These are phyloP conservation scores for Hippolais icterina DNA, from an alignment of 2,113 vertebrate species.

Conservation along the genomic window DNA sequence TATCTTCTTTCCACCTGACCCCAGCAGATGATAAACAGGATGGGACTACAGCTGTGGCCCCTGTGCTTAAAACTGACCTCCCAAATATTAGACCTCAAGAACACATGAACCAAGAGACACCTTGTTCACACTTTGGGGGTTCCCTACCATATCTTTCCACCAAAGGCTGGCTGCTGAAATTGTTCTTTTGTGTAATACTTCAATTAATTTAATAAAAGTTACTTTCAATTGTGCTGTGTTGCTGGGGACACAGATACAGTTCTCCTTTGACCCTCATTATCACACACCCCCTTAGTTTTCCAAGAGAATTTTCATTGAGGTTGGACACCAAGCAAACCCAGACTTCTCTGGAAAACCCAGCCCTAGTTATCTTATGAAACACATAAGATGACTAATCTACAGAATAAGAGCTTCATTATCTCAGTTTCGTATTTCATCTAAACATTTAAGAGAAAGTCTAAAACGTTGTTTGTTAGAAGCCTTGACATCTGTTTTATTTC, in stretches of 20 bases:
- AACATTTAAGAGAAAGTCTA: background rate
- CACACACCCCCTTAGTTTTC: background rate
- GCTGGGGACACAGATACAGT: background rate
- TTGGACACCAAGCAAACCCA: background rate
- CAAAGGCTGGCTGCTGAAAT: background rate
- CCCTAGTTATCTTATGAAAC: background rate
- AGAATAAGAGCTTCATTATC: background rate
- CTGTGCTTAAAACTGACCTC: background rate
- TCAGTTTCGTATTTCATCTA: background rate
- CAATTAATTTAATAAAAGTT: background rate
- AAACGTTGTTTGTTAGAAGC: background rate
- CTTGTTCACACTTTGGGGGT: background rate
- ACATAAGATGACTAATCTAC: background rate
- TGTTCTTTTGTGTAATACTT: background rate
- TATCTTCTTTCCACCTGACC: background rate
- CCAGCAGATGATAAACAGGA: background rate
- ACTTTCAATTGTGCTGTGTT: background rate
- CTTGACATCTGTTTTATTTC: background rate
- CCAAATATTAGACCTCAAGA: background rate
- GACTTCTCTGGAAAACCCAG: background rate
- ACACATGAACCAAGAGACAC: background rate
- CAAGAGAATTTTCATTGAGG: background rate
- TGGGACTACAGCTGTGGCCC: too few species aligned
- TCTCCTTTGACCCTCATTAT: background rate
- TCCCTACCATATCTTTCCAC: background rate